Evolutionary conservation across 2,113 vertebrate species (phyloP).

Genomic region (Sebastes schlegelii): DNA sequence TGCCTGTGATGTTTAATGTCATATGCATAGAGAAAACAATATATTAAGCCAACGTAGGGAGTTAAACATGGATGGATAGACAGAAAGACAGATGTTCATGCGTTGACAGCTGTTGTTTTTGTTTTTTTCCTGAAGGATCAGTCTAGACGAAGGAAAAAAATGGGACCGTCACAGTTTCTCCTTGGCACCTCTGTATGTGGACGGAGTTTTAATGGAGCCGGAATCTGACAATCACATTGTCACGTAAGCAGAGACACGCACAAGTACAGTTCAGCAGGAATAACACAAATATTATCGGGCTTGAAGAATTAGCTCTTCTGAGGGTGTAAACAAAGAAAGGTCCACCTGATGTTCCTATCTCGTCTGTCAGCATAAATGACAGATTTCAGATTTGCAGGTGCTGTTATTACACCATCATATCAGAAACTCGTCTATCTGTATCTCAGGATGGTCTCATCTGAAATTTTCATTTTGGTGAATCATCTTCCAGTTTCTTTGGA

Average conservation of each 20-base stretch:
- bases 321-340: conserved; percentile 42
- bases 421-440: neutral
- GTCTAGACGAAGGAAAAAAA: conserved; percentile 94
- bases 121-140: conserved; percentile 86
- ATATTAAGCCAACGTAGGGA: conserved; percentile 20
- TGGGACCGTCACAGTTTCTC: conserved; percentile 96
- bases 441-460: conserved; percentile 4
- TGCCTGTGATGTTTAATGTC: conserved; percentile 27
- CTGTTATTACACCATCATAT: conserved; percentile 4
- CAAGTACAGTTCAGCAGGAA: conserved; percentile 16
- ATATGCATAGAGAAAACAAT: neutral
- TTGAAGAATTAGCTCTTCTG: conserved; percentile 13
- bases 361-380: conserved; percentile 5
- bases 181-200: conserved; percentile 92
- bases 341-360: conserved; percentile 12
- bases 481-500: conserved; percentile 87
- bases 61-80: conserved; percentile 15
- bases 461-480: conserved; percentile 28
- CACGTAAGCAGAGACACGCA: conserved; percentile 88
- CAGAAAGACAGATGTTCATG: conserved; percentile 19
- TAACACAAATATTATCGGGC: conserved; percentile 39
- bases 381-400: neutral
- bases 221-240: conserved; percentile 95
- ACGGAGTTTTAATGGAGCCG: conserved; percentile 94
- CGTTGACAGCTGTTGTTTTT: conserved; percentile 50